phyloP scores from a whole-genome alignment of 2,797 vertebrate species.

The Anisognathus igniventris region DNA sequence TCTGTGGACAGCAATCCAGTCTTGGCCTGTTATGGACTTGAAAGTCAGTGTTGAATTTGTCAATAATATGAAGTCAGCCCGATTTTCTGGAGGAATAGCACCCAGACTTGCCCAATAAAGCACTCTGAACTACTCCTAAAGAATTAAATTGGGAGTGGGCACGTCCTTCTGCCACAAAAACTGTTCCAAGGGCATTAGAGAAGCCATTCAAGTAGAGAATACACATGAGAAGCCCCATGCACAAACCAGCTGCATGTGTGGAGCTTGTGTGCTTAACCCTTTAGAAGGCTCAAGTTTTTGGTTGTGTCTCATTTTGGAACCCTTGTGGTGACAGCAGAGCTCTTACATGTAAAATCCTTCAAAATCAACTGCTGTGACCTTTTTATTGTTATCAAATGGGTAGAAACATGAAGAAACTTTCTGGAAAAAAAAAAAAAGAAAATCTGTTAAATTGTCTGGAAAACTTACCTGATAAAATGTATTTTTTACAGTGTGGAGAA shows the following conservation, averaged over 20 bases:
- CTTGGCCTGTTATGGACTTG: background rate
- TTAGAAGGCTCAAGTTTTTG: background rate
- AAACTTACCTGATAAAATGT: background rate
- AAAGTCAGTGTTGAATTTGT: background rate
- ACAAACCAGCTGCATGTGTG: background rate
- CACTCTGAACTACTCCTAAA: background rate
- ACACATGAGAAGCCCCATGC: background rate
- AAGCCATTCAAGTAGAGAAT: background rate
- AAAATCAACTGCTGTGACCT: background rate
- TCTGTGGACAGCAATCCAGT: background rate
- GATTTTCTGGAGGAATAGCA: background rate
- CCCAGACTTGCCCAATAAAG: background rate
- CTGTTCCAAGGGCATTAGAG: background rate
- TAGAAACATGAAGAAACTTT: background rate
- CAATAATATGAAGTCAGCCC: background rate
- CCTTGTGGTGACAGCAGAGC: conserved; percentile 50
- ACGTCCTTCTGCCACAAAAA: background rate
- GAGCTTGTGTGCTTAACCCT: background rate
- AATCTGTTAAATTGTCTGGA: background rate
- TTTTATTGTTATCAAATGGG: background rate
- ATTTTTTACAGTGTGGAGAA: background rate
- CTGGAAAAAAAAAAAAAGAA: background rate
- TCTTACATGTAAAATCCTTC: background rate
- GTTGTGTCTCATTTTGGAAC: background rate
- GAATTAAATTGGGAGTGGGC: background rate